Evolutionary conservation across 2,797 vertebrate genomes (phyloP).

Genomic region (Acropternis orthonyx): DNA sequence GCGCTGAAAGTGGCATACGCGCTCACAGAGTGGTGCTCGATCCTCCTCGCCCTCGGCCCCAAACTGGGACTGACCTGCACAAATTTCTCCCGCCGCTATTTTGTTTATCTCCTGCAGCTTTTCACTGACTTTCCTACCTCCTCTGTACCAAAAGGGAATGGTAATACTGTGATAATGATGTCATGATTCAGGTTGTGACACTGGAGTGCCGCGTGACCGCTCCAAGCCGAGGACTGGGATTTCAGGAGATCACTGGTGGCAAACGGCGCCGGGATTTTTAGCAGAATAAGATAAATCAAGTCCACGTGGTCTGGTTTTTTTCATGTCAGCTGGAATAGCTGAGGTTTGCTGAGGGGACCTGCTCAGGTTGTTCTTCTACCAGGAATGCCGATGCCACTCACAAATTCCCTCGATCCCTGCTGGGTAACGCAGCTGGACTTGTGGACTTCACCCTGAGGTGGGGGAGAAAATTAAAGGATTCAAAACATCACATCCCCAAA

Average conservation of each 20-base stretch:
- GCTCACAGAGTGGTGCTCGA: too few species aligned
- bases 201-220: rapidly evolving
- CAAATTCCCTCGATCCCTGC: rapidly evolving
- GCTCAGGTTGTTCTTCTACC: background rate
- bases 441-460: background rate
- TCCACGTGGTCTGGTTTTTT: background rate
- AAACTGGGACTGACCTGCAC: background rate
- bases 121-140: background rate
- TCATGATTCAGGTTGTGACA: background rate
- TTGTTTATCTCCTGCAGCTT: background rate
- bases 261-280: too few species aligned
- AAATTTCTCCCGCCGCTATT: background rate
- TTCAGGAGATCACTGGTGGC: background rate
- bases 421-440: background rate
- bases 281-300: background rate
- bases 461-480: background rate
- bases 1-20: too few species aligned
- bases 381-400: rapidly evolving
- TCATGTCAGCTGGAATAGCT: background rate
- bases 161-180: rapidly evolving
- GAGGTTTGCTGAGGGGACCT: background rate
- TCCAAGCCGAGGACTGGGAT: background rate
- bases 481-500: background rate
- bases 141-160: rapidly evolving
- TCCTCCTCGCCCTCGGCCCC: too few species aligned